Evolutionary conservation across 2,797 vertebrate species (phyloP).

Genomic region (Myotis daubentonii): DNA sequence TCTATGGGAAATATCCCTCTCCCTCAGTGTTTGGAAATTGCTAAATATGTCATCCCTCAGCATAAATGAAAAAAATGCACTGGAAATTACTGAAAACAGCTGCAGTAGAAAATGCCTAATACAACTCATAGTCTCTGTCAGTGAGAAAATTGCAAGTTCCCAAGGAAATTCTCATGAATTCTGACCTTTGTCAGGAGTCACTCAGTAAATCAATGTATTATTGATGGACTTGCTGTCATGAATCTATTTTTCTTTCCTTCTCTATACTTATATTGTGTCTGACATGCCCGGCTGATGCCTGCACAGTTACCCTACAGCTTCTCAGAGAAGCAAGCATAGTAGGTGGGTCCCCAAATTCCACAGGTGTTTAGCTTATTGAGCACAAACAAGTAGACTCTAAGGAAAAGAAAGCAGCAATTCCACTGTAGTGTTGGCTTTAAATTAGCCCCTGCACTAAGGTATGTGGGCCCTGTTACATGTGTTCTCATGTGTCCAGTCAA

Average conservation of each 20-base stretch:
- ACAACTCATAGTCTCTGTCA: constrained; percentile 61
- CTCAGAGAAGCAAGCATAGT: constrained; percentile 45
- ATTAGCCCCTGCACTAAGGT: background rate
- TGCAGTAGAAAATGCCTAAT: background rate
- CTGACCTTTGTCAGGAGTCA: constrained; percentile 71
- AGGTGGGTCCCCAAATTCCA: constrained; percentile 59
- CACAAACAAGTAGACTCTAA: background rate
- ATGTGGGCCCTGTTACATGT: background rate
- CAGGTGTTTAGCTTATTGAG: background rate
- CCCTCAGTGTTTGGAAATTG: background rate
- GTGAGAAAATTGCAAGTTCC: constrained; percentile 76
- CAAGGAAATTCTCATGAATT: constrained; percentile 79
- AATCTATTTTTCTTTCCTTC: constrained; percentile 69
- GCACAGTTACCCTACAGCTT: background rate
- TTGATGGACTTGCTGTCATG: constrained; percentile 75
- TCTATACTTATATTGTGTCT: constrained; percentile 69
- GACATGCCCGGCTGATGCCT: constrained; percentile 65
- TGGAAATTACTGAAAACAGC: constrained; percentile 42
- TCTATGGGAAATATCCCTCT: background rate
- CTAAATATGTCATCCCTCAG: background rate
- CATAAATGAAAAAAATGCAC: constrained; percentile 31
- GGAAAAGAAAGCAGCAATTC: background rate
- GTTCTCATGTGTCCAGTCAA: background rate
- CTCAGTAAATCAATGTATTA: constrained; percentile 77
- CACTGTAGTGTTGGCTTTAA: background rate